A percentile compares a stretch with the other conserved stretches of the same genome.
Conservation (phyloP, 2,888 invertebrate genomes). For the Meiosimyza decipiens region DNA sequence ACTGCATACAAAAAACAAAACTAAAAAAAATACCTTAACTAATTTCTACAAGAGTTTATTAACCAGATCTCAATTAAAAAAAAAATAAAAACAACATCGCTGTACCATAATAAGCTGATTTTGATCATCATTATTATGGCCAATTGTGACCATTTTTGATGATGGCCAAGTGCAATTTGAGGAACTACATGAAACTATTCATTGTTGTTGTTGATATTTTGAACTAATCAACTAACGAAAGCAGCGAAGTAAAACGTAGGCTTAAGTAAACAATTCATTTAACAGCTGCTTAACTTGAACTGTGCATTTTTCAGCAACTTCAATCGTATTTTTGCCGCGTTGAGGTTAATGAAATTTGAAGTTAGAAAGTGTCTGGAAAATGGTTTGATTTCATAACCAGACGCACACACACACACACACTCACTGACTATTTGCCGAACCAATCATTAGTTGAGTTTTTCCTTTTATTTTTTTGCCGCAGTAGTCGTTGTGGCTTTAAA, state of each 20-base stretch:
- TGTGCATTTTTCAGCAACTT: neutral
- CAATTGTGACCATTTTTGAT: too few relatives aligned
- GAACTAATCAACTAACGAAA: too few relatives aligned
- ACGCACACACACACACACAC: neutral
- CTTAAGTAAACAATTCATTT: neutral
- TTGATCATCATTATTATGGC: too few relatives aligned
- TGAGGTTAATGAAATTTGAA: conserved; percentile 26
- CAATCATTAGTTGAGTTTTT: neutral
- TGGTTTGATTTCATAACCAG: conserved; percentile 19
- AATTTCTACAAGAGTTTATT: too few relatives aligned
- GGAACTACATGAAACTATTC: neutral
- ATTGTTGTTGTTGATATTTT: too few relatives aligned
- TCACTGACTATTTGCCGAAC: too few relatives aligned
- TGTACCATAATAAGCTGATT: neutral
- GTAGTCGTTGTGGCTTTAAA: neutral
- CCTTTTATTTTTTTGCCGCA: neutral
- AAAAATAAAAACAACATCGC: too few relatives aligned
- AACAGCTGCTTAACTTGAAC: neutral
- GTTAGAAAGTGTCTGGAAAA: conserved; percentile 29
- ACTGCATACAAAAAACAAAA: too few relatives aligned
- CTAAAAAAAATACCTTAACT: too few relatives aligned
- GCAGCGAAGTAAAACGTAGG: too few relatives aligned
- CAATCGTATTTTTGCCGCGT: neutral
- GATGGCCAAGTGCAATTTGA: conserved; percentile 1
- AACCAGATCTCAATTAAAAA: too few relatives aligned